Percentiles rank a stretch among this genome's conserved stretches.
phyloP scores from a whole-genome alignment of 2,888 invertebrate species.

The Temnothorax rugatulus region DNA sequence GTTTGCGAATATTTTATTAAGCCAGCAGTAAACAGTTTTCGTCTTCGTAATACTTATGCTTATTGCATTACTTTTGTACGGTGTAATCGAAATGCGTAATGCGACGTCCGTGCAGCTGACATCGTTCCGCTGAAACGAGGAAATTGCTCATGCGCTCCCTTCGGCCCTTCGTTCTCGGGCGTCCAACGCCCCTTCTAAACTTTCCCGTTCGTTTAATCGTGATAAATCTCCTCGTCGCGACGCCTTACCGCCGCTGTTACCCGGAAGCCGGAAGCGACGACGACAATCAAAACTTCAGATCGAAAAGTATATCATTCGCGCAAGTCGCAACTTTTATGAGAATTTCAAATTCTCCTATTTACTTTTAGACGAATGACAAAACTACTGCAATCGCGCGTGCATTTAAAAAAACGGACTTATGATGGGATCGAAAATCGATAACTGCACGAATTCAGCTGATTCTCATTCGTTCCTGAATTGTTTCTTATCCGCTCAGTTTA shows the following conservation, averaged over 20 bases:
- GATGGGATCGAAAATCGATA: not conserved
- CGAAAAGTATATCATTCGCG: slow-evolving; percentile 37
- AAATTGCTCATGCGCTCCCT: slow-evolving; percentile 36
- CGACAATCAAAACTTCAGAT: slow-evolving; percentile 41
- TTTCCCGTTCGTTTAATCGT: slow-evolving; percentile 46
- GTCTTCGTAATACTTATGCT: not conserved
- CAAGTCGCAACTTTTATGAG: slow-evolving; percentile 27
- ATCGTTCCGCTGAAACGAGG: slow-evolving; percentile 17
- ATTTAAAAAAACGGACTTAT: not conserved
- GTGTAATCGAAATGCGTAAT: slow-evolving; percentile 36
- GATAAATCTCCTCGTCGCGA: slow-evolving; percentile 46
- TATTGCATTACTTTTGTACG: slow-evolving; percentile 12
- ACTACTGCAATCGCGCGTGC: not conserved
- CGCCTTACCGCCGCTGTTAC: slow-evolving; percentile 24
- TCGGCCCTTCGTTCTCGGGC: slow-evolving; percentile 1
- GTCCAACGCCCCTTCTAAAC: slow-evolving; percentile 4
- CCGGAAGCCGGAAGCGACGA: slow-evolving; percentile 25
- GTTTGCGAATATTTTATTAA: not conserved
- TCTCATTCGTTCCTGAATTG: not conserved
- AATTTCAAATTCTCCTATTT: slow-evolving; percentile 25
- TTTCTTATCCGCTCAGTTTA: not conserved
- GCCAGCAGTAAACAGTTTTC: not conserved
- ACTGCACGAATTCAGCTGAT: not conserved
- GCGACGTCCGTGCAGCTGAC: not conserved
- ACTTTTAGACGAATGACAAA: not conserved